Conservation (phyloP, 2,888 invertebrate genomes). For the Dryobota labecula region DNA sequence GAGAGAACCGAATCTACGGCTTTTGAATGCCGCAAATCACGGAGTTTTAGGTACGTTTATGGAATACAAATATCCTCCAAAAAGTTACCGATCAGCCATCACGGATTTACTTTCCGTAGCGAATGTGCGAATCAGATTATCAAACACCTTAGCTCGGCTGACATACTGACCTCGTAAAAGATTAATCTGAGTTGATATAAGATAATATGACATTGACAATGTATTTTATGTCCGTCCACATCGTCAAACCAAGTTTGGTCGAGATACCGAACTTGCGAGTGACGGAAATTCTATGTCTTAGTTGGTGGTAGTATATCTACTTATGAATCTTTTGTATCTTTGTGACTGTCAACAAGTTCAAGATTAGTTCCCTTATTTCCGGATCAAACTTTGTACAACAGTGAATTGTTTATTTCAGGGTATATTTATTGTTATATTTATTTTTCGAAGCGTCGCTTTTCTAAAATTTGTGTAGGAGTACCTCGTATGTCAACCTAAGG, state of each 20-base stretch:
- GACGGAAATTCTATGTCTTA: conserved; percentile 14
- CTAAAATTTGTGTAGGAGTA: no score
- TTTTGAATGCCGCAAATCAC: conserved; percentile 23
- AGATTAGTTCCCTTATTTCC: conserved; percentile 8
- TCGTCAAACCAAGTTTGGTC: conserved; percentile 34
- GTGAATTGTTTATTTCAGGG: neutral
- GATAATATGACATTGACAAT: conserved; percentile 45
- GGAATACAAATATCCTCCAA: conserved; percentile 26
- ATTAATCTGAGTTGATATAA: conserved; percentile 44
- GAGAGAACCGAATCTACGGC: neutral
- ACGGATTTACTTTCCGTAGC: neutral
- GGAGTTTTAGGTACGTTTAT: conserved; percentile 43
- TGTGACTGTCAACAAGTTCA: conserved; percentile 2
- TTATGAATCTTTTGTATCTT: conserved; percentile 8
- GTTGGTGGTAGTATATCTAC: conserved; percentile 13
- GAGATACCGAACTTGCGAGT: conserved; percentile 23
- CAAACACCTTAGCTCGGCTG: conserved; percentile 5
- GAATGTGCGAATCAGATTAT: conserved; percentile 5
- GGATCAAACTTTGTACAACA: neutral
- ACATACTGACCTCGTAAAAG: conserved; percentile 51
- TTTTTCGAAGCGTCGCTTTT: no score
- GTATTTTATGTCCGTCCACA: conserved; percentile 47
- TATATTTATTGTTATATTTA: no score
- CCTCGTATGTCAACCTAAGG: no score
- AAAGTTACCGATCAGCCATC: conserved; percentile 16